Evolutionary conservation across 2,888 invertebrate species (phyloP).

Genomic region (Sesia apiformis): DNA sequence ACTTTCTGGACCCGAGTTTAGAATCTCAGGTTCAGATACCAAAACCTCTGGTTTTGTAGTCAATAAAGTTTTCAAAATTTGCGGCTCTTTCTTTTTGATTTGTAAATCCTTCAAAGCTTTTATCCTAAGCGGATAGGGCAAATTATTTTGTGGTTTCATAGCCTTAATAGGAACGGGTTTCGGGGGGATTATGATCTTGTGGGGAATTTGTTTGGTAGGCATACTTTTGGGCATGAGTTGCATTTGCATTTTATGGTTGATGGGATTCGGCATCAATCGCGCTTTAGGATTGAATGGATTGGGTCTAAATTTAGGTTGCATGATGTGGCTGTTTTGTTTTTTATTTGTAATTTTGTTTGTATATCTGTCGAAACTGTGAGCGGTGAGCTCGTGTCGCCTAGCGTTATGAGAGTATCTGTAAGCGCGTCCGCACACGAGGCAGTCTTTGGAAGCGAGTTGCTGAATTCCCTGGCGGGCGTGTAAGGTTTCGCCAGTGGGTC

Average conservation of each 20-base stretch:
- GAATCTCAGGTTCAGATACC: slow-evolving; percentile 64
- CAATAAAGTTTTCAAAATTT: slow-evolving; percentile 65
- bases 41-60: slow-evolving; percentile 63
- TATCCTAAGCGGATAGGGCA: slow-evolving; percentile 64
- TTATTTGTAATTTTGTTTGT: slow-evolving; percentile 58
- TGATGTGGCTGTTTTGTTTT: slow-evolving; percentile 37
- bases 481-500: slow-evolving; percentile 57
- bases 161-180: slow-evolving; percentile 57
- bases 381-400: slow-evolving; percentile 60
- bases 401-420: slow-evolving; percentile 71
- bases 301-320: slow-evolving; percentile 60
- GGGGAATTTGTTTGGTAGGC: slow-evolving; percentile 39
- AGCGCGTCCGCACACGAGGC: slow-evolving; percentile 62
- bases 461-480: slow-evolving; percentile 64
- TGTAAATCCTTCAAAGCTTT: slow-evolving; percentile 69
- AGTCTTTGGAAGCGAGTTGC: slow-evolving; percentile 66
- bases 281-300: slow-evolving; percentile 69
- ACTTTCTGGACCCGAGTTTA: slow-evolving; percentile 67
- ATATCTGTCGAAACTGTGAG: slow-evolving; percentile 66
- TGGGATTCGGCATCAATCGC: slow-evolving; percentile 64
- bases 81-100: slow-evolving; percentile 66
- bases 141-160: slow-evolving; percentile 44
- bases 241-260: slow-evolving; percentile 57
- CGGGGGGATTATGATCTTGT: slow-evolving; percentile 40
- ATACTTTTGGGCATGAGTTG: slow-evolving; percentile 46